Percentiles rank a stretch among this genome's conserved stretches.
Conservation (phyloP, 1,140 invertebrate species). For the Archegozetes longisetosus region DNA sequence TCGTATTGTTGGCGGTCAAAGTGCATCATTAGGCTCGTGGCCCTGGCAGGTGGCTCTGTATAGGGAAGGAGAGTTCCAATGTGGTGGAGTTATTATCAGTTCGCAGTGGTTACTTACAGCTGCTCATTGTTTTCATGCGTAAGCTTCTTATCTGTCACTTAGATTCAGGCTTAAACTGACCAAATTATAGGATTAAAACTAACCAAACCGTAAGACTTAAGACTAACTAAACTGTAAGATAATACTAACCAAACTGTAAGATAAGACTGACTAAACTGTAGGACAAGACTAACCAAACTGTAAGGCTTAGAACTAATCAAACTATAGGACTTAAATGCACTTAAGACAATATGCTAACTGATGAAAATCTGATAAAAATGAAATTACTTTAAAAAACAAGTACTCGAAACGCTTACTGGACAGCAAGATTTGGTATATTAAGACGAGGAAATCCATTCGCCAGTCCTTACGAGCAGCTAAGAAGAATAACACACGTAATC, state of each 20-base stretch:
- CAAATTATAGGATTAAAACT: neutral
- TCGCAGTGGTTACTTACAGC: slow-evolving; percentile 63
- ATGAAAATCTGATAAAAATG: neutral
- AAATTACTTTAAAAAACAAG: slow-evolving; percentile 29
- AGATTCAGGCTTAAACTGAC: too few species aligned
- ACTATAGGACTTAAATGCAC: too few species aligned
- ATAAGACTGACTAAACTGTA: too few species aligned
- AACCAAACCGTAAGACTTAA: neutral
- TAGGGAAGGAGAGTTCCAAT: slow-evolving; percentile 67
- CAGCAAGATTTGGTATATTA: slow-evolving; percentile 53
- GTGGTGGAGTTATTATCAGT: slow-evolving; percentile 62
- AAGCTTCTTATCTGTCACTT: slow-evolving; percentile 3
- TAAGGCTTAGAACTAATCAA: too few species aligned
- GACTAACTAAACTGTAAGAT: too few species aligned
- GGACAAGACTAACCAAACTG: too few species aligned
- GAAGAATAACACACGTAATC: slow-evolving; percentile 42
- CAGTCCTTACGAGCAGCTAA: slow-evolving; percentile 53
- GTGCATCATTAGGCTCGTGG: slow-evolving; percentile 7
- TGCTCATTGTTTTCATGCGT: slow-evolving; percentile 53
- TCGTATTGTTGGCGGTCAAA: slow-evolving; percentile 24
- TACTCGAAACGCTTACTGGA: slow-evolving; percentile 55
- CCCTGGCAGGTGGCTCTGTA: slow-evolving; percentile 16
- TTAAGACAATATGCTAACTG: too few species aligned
- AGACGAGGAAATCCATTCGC: slow-evolving; percentile 48
- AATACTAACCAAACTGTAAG: too few species aligned